Evolutionary conservation across 1,140 invertebrate genomes (phyloP).

Genomic region (Cherax destructor): DNA sequence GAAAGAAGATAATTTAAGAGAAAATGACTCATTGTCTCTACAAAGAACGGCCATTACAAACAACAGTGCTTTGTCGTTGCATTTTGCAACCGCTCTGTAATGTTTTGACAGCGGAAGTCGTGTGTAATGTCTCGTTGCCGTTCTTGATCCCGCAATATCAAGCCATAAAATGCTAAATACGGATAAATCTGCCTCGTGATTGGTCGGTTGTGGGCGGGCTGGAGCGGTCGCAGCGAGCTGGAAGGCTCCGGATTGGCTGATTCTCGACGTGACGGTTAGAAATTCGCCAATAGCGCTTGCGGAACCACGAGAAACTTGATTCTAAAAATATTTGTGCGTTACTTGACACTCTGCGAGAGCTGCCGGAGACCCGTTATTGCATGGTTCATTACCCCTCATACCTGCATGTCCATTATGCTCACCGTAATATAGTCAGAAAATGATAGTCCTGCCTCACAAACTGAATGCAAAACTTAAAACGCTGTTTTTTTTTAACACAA

Average conservation of each 20-base stretch:
- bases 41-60: background rate
- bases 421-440: too few species aligned
- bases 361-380: background rate
- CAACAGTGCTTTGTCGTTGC: background rate
- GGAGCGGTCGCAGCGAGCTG: background rate
- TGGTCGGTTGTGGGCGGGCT: background rate
- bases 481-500: too few species aligned
- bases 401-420: too few species aligned
- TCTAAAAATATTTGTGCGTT: background rate
- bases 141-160: background rate
- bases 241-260: background rate
- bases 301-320: background rate
- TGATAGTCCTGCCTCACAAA: background rate
- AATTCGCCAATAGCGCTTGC: background rate
- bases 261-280: constrained; percentile 5
- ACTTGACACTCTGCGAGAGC: background rate
- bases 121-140: background rate
- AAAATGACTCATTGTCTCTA: background rate
- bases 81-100: background rate
- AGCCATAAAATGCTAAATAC: background rate
- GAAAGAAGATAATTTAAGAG: background rate
- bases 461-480: too few species aligned
- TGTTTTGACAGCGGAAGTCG: background rate
- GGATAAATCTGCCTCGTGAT: background rate
- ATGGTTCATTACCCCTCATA: too few species aligned